Percentiles rank a stretch among this genome's conserved stretches.
These are phyloP conservation scores for Manis crassicaudata DNA, from an alignment of 2,797 vertebrate genomes.

Conservation along the genomic window DNA sequence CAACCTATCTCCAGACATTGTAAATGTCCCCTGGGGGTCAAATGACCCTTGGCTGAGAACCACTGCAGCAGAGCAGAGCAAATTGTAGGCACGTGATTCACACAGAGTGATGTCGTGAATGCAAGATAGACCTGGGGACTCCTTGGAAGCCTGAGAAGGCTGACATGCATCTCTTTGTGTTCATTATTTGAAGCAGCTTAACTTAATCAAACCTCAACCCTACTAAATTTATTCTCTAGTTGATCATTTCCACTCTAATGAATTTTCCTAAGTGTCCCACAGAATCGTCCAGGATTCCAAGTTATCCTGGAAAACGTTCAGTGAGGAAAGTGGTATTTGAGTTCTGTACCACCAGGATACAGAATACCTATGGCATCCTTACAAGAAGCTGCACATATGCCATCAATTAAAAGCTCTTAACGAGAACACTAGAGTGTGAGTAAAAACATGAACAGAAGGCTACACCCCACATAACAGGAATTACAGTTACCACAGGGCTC, in stretches of 20 bases:
- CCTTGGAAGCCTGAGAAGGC: neutral
- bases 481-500: neutral
- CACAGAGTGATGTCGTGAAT: neutral
- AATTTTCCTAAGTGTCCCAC: neutral
- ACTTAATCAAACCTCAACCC: neutral
- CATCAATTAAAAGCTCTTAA: constrained; percentile 22
- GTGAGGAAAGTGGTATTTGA: constrained; percentile 24
- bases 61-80: neutral
- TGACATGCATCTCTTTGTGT: neutral
- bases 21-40: neutral
- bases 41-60: neutral
- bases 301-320: neutral
- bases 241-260: neutral
- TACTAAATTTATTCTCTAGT: constrained; percentile 24
- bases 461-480: neutral
- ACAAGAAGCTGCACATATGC: neutral
- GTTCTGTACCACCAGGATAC: neutral
- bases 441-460: neutral
- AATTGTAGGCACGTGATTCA: neutral
- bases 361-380: neutral
- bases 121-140: neutral
- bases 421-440: neutral
- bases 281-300: neutral
- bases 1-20: neutral
- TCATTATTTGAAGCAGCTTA: neutral